phyloP scores from a whole-genome alignment of 1,140 invertebrate genomes.

The Liolophura sinensis region DNA sequence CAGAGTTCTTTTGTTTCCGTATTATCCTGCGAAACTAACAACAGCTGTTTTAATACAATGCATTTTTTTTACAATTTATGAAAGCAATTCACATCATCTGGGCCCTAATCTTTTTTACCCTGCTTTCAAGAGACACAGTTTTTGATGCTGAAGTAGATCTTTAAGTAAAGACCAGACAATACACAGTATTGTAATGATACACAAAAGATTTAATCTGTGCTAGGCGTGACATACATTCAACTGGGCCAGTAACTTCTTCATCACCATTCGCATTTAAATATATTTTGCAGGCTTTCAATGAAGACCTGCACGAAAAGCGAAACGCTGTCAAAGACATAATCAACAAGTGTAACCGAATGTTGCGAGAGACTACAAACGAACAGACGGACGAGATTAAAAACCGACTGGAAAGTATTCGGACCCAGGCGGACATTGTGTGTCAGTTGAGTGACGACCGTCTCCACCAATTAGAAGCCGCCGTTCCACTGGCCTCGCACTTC shows the following conservation, averaged over 20 bases:
- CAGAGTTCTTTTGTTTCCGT: no score
- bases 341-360: conserved; percentile 88
- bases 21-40: no score
- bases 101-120: no score
- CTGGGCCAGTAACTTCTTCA: conserved; percentile 79
- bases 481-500: conserved; percentile 83
- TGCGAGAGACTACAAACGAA: conserved; percentile 90
- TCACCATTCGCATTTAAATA: background rate
- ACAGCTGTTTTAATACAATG: no score
- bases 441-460: conserved; percentile 84
- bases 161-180: no score
- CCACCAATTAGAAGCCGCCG: conserved; percentile 87
- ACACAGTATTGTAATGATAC: conserved; percentile 37
- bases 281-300: conserved; percentile 75
- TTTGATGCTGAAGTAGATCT: no score
- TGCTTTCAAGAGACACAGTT: no score
- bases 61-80: no score
- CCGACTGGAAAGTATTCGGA: conserved; percentile 72
- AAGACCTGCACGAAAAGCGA: conserved; percentile 92
- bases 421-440: conserved; percentile 83
- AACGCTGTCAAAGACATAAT: conserved; percentile 89
- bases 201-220: conserved; percentile 88
- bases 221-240: conserved; percentile 84
- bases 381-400: conserved; percentile 83
- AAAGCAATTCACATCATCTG: no score